A percentile compares a stretch with the other conserved stretches of the same genome.
Evolutionary conservation across 1,140 invertebrate species (phyloP).

Genomic region (Leucophenga varia): DNA sequence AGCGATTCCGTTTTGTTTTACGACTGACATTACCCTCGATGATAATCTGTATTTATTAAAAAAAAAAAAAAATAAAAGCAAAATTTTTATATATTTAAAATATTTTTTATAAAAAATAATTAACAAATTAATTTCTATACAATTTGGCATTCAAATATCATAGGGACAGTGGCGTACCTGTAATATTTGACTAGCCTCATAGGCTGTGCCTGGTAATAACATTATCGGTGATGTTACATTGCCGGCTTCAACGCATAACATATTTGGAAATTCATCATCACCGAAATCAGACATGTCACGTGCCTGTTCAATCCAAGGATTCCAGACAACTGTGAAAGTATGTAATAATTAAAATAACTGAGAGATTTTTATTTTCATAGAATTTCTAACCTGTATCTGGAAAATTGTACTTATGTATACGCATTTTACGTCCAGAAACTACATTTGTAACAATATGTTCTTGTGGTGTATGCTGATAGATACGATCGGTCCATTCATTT

Average conservation of each 20-base stretch:
- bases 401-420: slow-evolving; percentile 91
- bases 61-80: slow-evolving; percentile 4
- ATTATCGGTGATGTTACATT: slow-evolving; percentile 83
- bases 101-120: background rate
- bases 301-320: slow-evolving; percentile 92
- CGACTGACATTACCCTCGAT: slow-evolving; percentile 56
- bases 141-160: no score
- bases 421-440: slow-evolving; percentile 86
- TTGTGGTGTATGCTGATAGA: slow-evolving; percentile 89
- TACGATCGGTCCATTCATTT: slow-evolving; percentile 87
- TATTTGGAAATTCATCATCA: slow-evolving; percentile 92
- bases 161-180: slow-evolving; percentile 33
- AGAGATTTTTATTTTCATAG: background rate
- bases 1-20: slow-evolving; percentile 55
- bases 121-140: background rate
- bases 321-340: slow-evolving; percentile 77
- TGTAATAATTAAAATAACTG: background rate
- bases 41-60: slow-evolving; percentile 38
- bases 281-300: slow-evolving; percentile 92
- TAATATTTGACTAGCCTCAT: slow-evolving; percentile 53
- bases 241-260: slow-evolving; percentile 93
- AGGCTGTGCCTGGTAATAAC: slow-evolving; percentile 74
- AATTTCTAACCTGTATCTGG: slow-evolving; percentile 74
- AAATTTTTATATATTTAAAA: background rate
- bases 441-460: slow-evolving; percentile 92